Base-by-base conservation (phyloP, 2,888 invertebrate species). In the Drosophila subsilvestris region DNA sequence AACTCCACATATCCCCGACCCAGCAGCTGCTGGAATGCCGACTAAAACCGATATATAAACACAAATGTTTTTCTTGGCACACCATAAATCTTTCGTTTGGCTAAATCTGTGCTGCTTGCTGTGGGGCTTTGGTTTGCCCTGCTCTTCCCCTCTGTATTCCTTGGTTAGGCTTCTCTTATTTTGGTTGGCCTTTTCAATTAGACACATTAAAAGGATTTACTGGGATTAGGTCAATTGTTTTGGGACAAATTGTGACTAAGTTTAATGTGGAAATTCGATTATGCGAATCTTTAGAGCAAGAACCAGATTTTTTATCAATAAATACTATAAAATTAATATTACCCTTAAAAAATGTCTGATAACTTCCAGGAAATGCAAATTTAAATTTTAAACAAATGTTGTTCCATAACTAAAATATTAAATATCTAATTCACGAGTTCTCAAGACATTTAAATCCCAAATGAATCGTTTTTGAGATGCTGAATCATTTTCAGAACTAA, bases 1-100 rank as follows among this genome's bases (percentile, higher is more conserved):
- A 65, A 51, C 50, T 44, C 43, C 48, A 57, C 69, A 72, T 75
- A 49, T 66, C 65, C 57, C 56, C 48, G 17, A 6, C 32, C 22
- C 29, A 20, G 12, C 37, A 47, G 44, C 17, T 29, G 44, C 9
- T 44, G 44, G 57, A 60, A 44, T 60, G 72, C 77, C 70, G 67
- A 75, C 80, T 74, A 72, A 88, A 83, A 80, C 80, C 55, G 58
- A 68, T 75, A 75, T 86, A 61, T 63, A 71, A 78, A 74, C 80
- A 74, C 60, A 86, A 86, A 88, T 83, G 78, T 75, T 70, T 80
- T 86, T 65, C 48, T 25, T 83, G 84, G 83, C 83, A 83, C 88
- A 78, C 74, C 78, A 83, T 83, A 83, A 83, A 83, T 83, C 83
- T 88, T 83, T 7, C 17, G 42, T 74, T 79, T 74, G 73, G 65